Evolutionary conservation across 2,797 vertebrate genomes (phyloP).

Genomic region (Allobates femoralis): DNA sequence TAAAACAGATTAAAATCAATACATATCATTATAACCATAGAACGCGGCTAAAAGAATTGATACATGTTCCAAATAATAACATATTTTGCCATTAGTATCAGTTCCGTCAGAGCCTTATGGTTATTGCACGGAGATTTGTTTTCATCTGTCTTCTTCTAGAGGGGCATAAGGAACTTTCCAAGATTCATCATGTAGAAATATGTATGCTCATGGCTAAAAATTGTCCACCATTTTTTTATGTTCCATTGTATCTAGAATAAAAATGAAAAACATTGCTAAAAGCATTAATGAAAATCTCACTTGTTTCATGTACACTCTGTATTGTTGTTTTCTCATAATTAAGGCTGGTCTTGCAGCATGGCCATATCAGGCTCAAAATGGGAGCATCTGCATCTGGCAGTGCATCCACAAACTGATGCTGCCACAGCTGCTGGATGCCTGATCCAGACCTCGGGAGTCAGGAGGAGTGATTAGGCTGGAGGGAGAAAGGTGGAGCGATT

Average conservation of each 20-base stretch:
- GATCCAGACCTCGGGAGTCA: too few species aligned
- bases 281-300: not conserved
- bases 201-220: not conserved
- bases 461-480: too few species aligned
- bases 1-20: slow-evolving; percentile 45
- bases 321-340: not conserved
- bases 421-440: too few species aligned
- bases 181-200: not conserved
- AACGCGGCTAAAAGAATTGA: not conserved
- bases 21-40: slow-evolving; percentile 14
- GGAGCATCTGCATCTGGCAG: too few species aligned
- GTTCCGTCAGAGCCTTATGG: not conserved
- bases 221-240: not conserved
- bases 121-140: not conserved
- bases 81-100: not conserved
- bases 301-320: not conserved
- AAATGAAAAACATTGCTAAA: not conserved
- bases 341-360: too few species aligned
- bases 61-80: slow-evolving; percentile 1
- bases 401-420: too few species aligned
- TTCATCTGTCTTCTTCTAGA: not conserved
- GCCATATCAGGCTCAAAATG: too few species aligned
- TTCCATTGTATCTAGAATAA: not conserved
- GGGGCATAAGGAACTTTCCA: not conserved
- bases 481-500: too few species aligned